phyloP scores from a whole-genome alignment of 2,888 invertebrate genomes.

The Linnaemya vulpina region DNA sequence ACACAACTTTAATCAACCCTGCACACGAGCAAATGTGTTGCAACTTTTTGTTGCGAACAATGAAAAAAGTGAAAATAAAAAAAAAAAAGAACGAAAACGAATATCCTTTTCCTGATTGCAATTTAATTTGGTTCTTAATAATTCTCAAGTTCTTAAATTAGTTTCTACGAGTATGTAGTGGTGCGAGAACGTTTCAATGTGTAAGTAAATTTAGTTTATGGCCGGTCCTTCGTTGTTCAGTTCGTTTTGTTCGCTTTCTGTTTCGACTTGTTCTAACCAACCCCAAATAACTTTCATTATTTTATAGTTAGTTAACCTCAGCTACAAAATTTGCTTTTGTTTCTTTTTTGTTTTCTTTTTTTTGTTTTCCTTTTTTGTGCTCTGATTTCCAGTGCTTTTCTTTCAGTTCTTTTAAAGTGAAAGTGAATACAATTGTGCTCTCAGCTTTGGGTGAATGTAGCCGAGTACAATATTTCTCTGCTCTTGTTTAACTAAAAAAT shows the following conservation, averaged over 20 bases:
- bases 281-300: conserved; percentile 66
- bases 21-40: not conserved
- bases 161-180: conserved; percentile 21
- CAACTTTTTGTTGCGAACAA: conserved; percentile 1
- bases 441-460: conserved; percentile 61
- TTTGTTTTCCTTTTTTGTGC: conserved; percentile 21
- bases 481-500: too few species aligned
- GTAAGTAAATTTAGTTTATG: conserved; percentile 49
- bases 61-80: not conserved
- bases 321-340: conserved; percentile 39
- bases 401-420: conserved; percentile 53
- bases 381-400: conserved; percentile 48
- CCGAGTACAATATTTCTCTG: conserved; percentile 50
- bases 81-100: too few species aligned
- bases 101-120: conserved; percentile 53
- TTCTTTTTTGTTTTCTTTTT: conserved; percentile 15
- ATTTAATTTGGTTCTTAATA: conserved; percentile 54
- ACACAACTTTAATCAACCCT: not conserved
- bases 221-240: conserved; percentile 12
- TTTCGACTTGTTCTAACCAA: conserved; percentile 21
- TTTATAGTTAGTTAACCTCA: conserved; percentile 65
- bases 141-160: conserved; percentile 60
- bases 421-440: conserved; percentile 70
- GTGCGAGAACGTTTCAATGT: conserved; percentile 4
- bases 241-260: not conserved